These are phyloP conservation scores for Dryobates pubescens DNA, from an alignment of 2,797 vertebrate species.

Conservation along the genomic window DNA sequence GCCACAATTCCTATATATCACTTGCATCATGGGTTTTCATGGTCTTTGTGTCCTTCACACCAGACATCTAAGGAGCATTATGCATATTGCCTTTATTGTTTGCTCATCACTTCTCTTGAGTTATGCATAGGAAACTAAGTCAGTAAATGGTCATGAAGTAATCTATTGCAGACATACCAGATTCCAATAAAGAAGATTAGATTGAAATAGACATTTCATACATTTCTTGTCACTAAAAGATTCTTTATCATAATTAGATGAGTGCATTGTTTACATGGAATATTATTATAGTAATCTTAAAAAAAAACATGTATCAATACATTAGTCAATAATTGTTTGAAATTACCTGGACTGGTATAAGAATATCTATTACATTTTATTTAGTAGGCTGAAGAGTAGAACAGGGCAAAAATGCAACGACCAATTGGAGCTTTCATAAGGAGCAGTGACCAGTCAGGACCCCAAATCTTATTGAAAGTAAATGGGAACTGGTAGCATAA, in stretches of 20 bases:
- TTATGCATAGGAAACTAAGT: not conserved
- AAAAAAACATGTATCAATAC: not conserved
- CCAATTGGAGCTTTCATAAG: not conserved
- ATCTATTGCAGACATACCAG: not conserved
- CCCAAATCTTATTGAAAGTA: not conserved
- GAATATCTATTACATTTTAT: not conserved
- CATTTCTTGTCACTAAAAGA: not conserved
- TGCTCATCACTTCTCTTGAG: not conserved
- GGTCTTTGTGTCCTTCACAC: not conserved
- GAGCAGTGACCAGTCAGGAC: not conserved
- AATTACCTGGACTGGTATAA: not conserved
- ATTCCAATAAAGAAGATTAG: not conserved
- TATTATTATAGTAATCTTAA: not conserved
- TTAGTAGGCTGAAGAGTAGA: not conserved
- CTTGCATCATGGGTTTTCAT: not conserved
- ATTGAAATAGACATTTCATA: not conserved
- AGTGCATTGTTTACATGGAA: not conserved
- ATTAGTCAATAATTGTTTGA: not conserved
- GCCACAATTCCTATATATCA: not conserved
- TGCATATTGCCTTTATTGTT: not conserved
- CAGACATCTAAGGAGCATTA: not conserved
- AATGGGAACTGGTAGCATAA: not conserved
- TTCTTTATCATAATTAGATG: not conserved
- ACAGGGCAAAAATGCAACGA: not conserved
- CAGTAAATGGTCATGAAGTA: not conserved